Base-by-base conservation (phyloP, 2,888 invertebrate species). In the Epistrophella euchroma region DNA sequence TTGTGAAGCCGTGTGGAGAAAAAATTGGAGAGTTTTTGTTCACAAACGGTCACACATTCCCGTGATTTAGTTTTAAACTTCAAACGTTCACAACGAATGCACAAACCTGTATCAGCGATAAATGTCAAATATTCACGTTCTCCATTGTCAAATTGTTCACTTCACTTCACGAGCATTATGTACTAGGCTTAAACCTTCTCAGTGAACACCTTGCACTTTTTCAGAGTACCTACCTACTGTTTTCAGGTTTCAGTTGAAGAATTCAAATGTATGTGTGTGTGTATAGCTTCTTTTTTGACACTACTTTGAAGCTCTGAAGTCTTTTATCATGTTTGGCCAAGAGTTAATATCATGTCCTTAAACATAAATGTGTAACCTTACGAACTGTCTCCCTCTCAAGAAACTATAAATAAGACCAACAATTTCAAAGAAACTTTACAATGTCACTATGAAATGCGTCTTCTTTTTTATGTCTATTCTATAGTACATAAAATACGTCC, bases 401-500 rank as follows among this genome's bases (percentile, higher is more conserved):
- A 52, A 68, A 52, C 68, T 52, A 45, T 25, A 50, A 28, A 35
- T 22, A 37, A 68, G 25, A 68, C 32, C 15, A 68, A 52, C 22
- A 68, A 52, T 52, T 68, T 22, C 13, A 35, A 25, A 52, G 28
- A 5, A 47, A 47, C 10, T 11, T 47, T 47, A 47, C 43, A 62
- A 35, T 47, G 47, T 0, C 62, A 9, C 45, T 47, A 7, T 35
- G 9, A 35, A 66, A 32, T 62, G 66, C 19, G 13, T 37, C 58
- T 58, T 15, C 13, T 60, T 32, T 45, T 64, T 25, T 0, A 6
- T 19, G 35, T 47, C 4, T 35, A n/a, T 22, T 28, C 28, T 28
- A 2, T 4, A 19, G 15, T 4, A 13, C 3, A 10, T 5, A 64
- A 3, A 25, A 3, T 2, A 25, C 4, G 4, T 2, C 25, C 4